These are phyloP conservation scores for Andricus quercusramuli DNA, from an alignment of 2,888 invertebrate species.

Conservation along the genomic window DNA sequence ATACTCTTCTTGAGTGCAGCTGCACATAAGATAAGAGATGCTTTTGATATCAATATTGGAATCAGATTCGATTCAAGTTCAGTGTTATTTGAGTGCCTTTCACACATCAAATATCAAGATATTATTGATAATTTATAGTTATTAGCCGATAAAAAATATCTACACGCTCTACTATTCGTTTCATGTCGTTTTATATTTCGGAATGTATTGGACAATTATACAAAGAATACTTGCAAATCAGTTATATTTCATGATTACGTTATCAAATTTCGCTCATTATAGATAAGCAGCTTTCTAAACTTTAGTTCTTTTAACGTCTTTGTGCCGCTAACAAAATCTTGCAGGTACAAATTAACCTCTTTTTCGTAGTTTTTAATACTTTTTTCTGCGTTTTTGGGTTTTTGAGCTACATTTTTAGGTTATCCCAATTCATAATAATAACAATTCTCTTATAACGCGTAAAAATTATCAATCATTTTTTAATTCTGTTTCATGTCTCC, in stretches of 20 bases:
- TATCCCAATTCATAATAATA: background rate
- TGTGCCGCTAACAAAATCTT: background rate
- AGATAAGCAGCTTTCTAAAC: background rate
- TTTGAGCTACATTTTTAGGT: background rate
- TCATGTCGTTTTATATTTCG: background rate
- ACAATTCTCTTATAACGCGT: background rate
- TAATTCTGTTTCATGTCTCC: background rate
- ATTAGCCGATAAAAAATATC: background rate
- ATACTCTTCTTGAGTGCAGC: background rate
- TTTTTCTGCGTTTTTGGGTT: background rate
- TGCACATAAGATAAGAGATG: background rate
- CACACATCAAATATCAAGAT: background rate
- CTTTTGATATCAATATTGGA: background rate
- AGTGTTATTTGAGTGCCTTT: background rate
- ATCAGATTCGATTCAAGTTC: background rate
- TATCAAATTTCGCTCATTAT: background rate
- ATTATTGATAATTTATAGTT: background rate
- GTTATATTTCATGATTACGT: background rate
- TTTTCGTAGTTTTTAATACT: background rate
- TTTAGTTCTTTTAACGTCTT: too few species aligned
- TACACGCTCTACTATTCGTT: conserved; percentile 4
- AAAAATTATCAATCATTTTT: background rate
- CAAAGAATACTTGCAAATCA: too few species aligned
- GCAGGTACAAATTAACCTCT: background rate
- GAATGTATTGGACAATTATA: conserved; percentile 3